Conservation (phyloP, 35 echinoderm and acorn worm genomes). For the Stichopus chloronotus region DNA sequence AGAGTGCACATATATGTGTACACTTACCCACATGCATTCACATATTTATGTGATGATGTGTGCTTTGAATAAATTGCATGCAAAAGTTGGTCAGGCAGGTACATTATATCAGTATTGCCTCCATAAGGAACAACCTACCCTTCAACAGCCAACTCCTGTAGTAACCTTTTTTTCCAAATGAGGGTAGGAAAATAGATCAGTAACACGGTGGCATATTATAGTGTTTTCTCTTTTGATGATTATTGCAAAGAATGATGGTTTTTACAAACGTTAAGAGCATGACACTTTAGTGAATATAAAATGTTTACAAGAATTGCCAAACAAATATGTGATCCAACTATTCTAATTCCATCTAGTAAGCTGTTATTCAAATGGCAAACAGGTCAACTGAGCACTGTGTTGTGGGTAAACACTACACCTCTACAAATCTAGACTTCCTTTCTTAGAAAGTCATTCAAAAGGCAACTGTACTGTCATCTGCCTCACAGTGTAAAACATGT, state of each 20-base stretch:
- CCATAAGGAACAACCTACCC: conserved; percentile 12
- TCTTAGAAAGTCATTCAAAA: too few relatives aligned
- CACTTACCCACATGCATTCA: not conserved
- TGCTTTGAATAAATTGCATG: not conserved
- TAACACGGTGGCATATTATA: too few relatives aligned
- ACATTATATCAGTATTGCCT: not conserved
- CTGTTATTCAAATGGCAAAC: not conserved
- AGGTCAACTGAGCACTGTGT: not conserved
- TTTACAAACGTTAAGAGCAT: too few relatives aligned
- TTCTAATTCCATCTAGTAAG: too few relatives aligned
- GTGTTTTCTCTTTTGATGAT: too few relatives aligned
- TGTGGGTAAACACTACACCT: not conserved
- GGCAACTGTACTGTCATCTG: too few relatives aligned
- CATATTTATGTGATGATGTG: not conserved
- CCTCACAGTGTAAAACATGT: too few relatives aligned
- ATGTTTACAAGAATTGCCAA: too few relatives aligned
- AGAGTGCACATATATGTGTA: not conserved
- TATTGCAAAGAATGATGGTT: too few relatives aligned
- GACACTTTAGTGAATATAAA: too few relatives aligned
- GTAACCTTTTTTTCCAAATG: conserved; percentile 2
- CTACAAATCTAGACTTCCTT: not conserved
- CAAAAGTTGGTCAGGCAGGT: not conserved
- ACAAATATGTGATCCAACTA: too few relatives aligned
- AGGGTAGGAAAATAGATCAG: not conserved
- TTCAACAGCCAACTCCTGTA: conserved; percentile 45